Evolutionary conservation across 1,140 invertebrate genomes (phyloP), one percentile per base, ranked within the genome.

Genomic region (Notospermus geniculatus): DNA sequence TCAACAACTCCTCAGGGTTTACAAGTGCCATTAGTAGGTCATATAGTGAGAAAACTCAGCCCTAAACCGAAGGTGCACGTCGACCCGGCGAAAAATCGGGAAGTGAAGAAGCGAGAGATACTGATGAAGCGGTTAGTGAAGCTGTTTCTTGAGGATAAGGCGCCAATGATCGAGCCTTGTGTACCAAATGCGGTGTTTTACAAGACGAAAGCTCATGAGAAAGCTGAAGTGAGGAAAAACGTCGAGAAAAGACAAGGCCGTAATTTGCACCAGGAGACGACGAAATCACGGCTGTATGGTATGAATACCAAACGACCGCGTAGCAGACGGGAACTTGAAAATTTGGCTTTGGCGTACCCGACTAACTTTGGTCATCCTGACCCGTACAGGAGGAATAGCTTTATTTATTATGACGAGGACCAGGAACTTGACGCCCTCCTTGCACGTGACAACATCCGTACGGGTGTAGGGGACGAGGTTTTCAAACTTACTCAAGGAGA

Each of bases 91-190:
- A 50, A 50, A n/a, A 50, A 50, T 50, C 4, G 25, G 9, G 4
- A 50, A 27, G 25, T n/a, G n/a, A 50, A 50, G n/a, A 27, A 50
- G 9, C n/a, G 25, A 5, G 46, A 50, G 46, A n/a, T 50, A 7
- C 32, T 36, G 32, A 36, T 36, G 32, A 19, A 50, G 46, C 19
- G n/a, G n/a, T 50, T 50, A 50, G 46, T 50, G n/a, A 50, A 50
- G 25, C 46, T 50, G n/a, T 50, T 23, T 27, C 25, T 50, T 4
- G 25, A 50, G 4, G 46, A 50, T 50, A 50, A 50, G 25, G 25
- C 46, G 19, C 19, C 46, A 5, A 23, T 50, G 25, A 27, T 50
- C n/a, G 46, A 50, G 9, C 25, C 46, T 5, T 50, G 46, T 27
- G 46, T 50, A 4, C 46, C 46, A 19, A 27, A 27, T 19, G 9